A percentile compares a stretch with the other conserved stretches of the same genome.
Evolutionary conservation across 2,797 vertebrate species (phyloP).

Genomic region (Phrynocephalus forsythii): DNA sequence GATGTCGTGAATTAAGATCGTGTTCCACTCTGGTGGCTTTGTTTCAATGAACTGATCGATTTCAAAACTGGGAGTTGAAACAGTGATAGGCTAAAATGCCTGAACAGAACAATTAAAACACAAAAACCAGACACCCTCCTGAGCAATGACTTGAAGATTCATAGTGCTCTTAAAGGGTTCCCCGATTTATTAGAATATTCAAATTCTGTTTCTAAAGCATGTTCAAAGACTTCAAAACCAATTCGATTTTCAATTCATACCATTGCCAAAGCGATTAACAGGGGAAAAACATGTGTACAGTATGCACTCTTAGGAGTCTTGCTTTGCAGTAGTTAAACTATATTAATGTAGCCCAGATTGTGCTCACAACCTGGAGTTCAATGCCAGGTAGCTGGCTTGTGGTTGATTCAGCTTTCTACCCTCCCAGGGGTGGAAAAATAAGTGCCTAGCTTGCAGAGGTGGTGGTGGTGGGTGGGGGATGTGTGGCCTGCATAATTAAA

Average conservation of each 20-base stretch:
- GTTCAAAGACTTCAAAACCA: not conserved
- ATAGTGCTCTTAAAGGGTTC: not conserved
- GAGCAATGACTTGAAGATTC: not conserved
- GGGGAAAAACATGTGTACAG: not conserved
- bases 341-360: too few relatives aligned
- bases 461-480: too few relatives aligned
- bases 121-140: not conserved
- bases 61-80: slow-evolving; percentile 82
- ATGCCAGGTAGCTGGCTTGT: too few relatives aligned
- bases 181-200: not conserved
- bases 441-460: too few relatives aligned
- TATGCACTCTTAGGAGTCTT: too few relatives aligned
- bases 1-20: slow-evolving; percentile 92
- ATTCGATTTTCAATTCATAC: not conserved
- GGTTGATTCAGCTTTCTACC: too few relatives aligned
- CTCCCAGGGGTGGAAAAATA: too few relatives aligned
- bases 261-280: not conserved
- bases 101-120: too few relatives aligned
- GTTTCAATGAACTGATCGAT: slow-evolving; percentile 95
- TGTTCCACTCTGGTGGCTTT: slow-evolving; percentile 86
- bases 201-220: not conserved
- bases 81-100: not conserved
- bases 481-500: too few relatives aligned
- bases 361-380: too few relatives aligned
- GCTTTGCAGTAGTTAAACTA: too few relatives aligned